Evolutionary conservation across 2,113 vertebrate genomes (phyloP).

Genomic region (Urocitellus parryii): DNA sequence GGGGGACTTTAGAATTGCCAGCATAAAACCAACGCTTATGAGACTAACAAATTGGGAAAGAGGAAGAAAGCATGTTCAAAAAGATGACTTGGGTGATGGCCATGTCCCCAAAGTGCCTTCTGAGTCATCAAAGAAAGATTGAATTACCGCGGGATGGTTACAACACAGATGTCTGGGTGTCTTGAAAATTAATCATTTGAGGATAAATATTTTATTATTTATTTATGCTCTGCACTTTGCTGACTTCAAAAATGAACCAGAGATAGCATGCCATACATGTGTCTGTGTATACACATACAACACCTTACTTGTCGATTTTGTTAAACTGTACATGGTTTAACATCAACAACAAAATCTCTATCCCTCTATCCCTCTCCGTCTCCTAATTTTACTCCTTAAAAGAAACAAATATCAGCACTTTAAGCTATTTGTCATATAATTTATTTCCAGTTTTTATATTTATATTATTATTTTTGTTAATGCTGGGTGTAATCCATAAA

Average conservation of each 20-base stretch:
- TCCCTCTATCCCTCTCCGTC: not conserved
- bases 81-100: not conserved
- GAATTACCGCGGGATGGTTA: not conserved
- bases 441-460: constrained; percentile 2
- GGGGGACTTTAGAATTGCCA: not conserved
- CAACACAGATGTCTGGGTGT: constrained; percentile 25
- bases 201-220: constrained; percentile 43
- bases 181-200: constrained; percentile 46
- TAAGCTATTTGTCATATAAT: not conserved
- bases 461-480: not conserved
- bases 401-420: not conserved
- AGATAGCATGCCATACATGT: not conserved
- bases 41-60: constrained; percentile 22
- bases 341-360: not conserved
- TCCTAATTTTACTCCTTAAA: not conserved
- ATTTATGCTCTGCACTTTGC: not conserved
- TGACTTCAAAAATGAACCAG: constrained; percentile 44
- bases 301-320: not conserved
- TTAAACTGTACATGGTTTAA: not conserved
- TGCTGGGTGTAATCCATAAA: not conserved
- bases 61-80: not conserved
- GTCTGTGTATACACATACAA: too few species aligned
- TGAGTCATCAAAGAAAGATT: constrained; percentile 58
- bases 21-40: not conserved
- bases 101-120: constrained; percentile 6